These are phyloP conservation scores for Temnothorax longispinosus DNA, from an alignment of 1,140 invertebrate genomes.

Conservation along the genomic window DNA sequence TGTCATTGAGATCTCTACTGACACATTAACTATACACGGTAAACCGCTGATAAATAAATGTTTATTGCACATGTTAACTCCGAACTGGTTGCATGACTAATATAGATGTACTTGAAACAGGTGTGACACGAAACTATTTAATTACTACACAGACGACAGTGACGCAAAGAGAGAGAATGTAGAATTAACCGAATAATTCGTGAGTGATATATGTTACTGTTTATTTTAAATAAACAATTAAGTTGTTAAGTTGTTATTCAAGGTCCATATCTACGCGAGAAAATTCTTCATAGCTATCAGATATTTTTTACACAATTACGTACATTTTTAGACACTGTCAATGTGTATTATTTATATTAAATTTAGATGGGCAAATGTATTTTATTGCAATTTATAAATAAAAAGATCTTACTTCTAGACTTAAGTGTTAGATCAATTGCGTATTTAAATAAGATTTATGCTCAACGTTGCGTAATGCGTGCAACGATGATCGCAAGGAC, in stretches of 20 bases:
- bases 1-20: background rate
- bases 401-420: background rate
- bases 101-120: background rate
- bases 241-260: background rate
- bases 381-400: background rate
- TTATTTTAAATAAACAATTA: slow-evolving; percentile 17
- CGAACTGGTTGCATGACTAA: slow-evolving; percentile 11
- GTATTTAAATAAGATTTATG: background rate
- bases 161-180: background rate
- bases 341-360: background rate
- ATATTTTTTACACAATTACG: background rate
- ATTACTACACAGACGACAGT: background rate
- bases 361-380: too few species aligned
- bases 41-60: slow-evolving; percentile 42
- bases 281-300: background rate
- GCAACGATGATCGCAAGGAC: too few species aligned
- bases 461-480: too few species aligned
- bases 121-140: slow-evolving; percentile 16
- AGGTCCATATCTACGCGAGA: background rate
- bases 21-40: slow-evolving; percentile 14
- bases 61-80: slow-evolving; percentile 19
- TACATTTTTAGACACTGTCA: background rate
- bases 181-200: background rate
- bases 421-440: background rate
- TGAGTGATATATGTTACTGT: background rate